Conservation (phyloP, 2,888 invertebrate species). For the Meganola albula region DNA sequence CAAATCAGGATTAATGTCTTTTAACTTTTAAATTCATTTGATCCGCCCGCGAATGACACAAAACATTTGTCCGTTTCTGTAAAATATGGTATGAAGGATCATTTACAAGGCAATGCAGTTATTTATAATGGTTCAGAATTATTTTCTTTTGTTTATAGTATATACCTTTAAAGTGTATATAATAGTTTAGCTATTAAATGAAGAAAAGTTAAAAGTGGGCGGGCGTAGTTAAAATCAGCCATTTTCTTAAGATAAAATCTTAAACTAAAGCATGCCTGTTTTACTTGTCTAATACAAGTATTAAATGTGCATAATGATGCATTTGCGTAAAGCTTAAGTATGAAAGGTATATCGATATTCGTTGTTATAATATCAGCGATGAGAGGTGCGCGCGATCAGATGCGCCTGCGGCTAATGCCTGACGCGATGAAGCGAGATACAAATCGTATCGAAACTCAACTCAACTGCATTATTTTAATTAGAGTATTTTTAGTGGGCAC, state of each 20-base stretch:
- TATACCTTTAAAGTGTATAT: conserved; percentile 7
- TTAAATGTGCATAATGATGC: conserved; percentile 21
- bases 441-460: conserved; percentile 50
- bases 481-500: no score
- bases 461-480: no score
- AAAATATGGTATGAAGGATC: conserved; percentile 49
- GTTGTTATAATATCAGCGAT: conserved; percentile 55
- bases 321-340: conserved; percentile 27
- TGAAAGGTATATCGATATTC: conserved; percentile 51
- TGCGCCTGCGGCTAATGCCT: conserved; percentile 61
- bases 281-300: conserved; percentile 22
- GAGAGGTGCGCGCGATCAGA: conserved; percentile 51
- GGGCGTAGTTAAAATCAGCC: no score
- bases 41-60: conserved; percentile 51
- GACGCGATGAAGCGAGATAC: conserved; percentile 58
- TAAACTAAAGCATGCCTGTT: conserved; percentile 13
- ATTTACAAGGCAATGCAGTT: conserved; percentile 41
- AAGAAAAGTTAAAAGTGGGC: no score
- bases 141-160: conserved; percentile 28
- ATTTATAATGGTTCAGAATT: conserved; percentile 41
- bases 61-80: conserved; percentile 64
- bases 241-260: conserved; percentile 19
- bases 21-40: conserved; percentile 50
- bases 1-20: conserved; percentile 70
- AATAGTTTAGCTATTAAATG: no score